Evolutionary conservation across 2,888 invertebrate genomes (phyloP), one percentile per base, ranked within the genome.

Genomic region (Anoncus sp.): DNA sequence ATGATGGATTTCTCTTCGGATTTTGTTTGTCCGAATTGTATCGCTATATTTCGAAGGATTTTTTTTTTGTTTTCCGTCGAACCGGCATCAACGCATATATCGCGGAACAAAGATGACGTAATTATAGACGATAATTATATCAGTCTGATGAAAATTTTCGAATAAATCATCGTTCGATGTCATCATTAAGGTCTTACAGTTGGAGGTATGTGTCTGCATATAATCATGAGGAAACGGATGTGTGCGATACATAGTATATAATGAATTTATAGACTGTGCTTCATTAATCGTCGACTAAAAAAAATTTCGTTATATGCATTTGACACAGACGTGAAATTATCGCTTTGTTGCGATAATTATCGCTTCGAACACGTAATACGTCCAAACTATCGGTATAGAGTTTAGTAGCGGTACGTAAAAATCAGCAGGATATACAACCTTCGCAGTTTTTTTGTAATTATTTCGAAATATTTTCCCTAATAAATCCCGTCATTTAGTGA

Each of bases 1-100:
- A 81, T 82, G 79, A 82, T 71, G 76, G 66, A 75, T 75, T 57
- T 45, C 62, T 78, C 71, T 40, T 43, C 18, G 35, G 47, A 57
- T 62, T 65, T 71, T 59, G 75, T 71, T 78, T 71, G 53, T 51
- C 75, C 53, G 60, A 53, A 40, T 66, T 74, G 45, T 60, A 55
- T 63, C 27, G 47, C 22, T 16, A 62, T 31, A 49, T 55, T 63
- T n/a, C 49, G n/a, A 31, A 31, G 16, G 35, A 31, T 10, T 62
- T 75, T 59, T 59, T 24, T n/a, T n/a, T n/a, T n/a, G n/a, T n/a
- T n/a, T n/a, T n/a, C n/a, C n/a, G n/a, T n/a, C n/a, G n/a, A n/a
- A 9, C 5, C 22, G 24, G 31, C 5, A 7, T 31, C 7, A 31
- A 31, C 31, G 1, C 12, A 22, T 38, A n/a, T n/a, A n/a, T n/a